Evolutionary conservation across 2,888 invertebrate species (phyloP).

Genomic region (Brachynemurus nebulosus): DNA sequence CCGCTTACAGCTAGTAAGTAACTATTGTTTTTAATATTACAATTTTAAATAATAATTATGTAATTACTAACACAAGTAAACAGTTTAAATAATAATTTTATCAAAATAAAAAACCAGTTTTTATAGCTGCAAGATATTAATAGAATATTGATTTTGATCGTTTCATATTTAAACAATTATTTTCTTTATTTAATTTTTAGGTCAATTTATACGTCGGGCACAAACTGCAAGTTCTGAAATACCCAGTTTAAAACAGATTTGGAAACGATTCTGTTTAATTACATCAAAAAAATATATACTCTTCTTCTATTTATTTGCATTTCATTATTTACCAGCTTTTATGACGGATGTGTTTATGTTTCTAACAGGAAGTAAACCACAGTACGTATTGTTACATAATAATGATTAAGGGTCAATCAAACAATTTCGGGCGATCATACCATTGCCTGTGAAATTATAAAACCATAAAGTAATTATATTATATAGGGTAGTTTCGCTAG

Average conservation of each 20-base stretch:
- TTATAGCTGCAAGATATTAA: neutral
- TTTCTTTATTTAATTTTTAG: neutral
- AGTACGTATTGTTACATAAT: too few relatives aligned
- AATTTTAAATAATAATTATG: too few relatives aligned
- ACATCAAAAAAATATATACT: slow-evolving; percentile 11
- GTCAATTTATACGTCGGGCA: neutral
- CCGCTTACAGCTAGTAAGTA: neutral
- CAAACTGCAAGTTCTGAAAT: neutral
- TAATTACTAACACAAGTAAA: too few relatives aligned
- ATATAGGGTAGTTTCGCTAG: too few relatives aligned
- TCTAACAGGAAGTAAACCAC: neutral
- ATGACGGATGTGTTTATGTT: neutral
- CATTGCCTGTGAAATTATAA: too few relatives aligned
- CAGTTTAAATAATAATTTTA: too few relatives aligned
- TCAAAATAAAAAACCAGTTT: too few relatives aligned
- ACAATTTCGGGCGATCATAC: too few relatives aligned
- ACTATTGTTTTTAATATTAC: neutral
- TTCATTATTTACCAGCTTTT: neutral
- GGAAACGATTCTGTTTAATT: neutral
- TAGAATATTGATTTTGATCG: neutral
- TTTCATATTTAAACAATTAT: neutral
- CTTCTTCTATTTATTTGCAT: slow-evolving; percentile 16
- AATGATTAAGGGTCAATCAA: too few relatives aligned
- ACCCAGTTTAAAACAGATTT: neutral
- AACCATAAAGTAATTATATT: too few relatives aligned